Evolutionary conservation across 1,140 invertebrate species (phyloP), one percentile per base, ranked within the genome.

Genomic region (Patella vulgata): DNA sequence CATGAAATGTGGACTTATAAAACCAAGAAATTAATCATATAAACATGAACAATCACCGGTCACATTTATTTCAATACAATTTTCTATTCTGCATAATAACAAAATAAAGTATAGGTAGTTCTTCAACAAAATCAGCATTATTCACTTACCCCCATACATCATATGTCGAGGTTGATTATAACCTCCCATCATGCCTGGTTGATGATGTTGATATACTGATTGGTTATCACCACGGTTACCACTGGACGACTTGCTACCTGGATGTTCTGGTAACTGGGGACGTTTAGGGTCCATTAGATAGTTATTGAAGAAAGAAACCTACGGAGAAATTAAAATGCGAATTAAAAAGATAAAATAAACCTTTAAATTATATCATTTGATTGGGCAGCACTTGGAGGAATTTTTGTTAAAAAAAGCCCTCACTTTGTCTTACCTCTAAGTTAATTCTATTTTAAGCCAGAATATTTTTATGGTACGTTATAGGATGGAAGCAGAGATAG

Each of bases 211-310:
- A 36, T 30, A 17, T 21, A 58, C 19, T 28, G 66, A 55, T 44
- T 60, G 60, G 50, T 67, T 54, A 46, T 36, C 44, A n/a, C 25
- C 50, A 40, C 42, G 59, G 21, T 28, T 53, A n/a, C n/a, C n/a
- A n/a, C 46, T 58, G 46, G 39, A 21, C 48, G 59, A 63, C 59
- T 68, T 71, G 66, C 88, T 91, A 19, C 90, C 90, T 59, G 94
- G 91, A 81, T 92, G 90, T 84, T 98, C 96, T 3, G 95, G 92
- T 62, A 98, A 86, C 77, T 95, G 92, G 0, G 97, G 97, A 59
- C 97, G 88, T 80, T 97, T 97, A 0, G 95, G 91, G 87, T 99
- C 97, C 43, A 90, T 87, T 60, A 99, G 86, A 85, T 98, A 99
- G 82, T 97, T 98, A 84, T 99, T 99, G 85, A 98, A 99, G 84